Evolutionary conservation across 2,888 invertebrate species (phyloP).

Genomic region (Xanthia togata): DNA sequence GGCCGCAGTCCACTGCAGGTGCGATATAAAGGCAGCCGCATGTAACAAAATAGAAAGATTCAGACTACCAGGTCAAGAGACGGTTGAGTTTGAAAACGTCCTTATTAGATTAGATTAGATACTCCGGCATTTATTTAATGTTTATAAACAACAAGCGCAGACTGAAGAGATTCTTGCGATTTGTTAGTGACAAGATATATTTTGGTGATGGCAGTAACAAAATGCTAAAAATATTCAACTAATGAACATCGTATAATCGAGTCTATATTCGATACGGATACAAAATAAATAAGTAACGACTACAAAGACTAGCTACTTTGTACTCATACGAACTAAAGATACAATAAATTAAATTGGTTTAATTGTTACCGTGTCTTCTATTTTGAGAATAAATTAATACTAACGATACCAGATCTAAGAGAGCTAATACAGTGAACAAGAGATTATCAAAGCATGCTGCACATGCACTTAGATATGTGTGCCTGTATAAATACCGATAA

Average conservation of each 20-base stretch:
- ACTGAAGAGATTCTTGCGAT: slow-evolving; percentile 62
- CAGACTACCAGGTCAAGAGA: slow-evolving; percentile 75
- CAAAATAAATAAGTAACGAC: slow-evolving; percentile 68
- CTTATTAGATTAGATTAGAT: slow-evolving; percentile 38
- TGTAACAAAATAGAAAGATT: slow-evolving; percentile 90
- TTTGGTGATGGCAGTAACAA: slow-evolving; percentile 64
- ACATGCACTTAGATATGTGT: slow-evolving; percentile 82
- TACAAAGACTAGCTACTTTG: slow-evolving; percentile 87
- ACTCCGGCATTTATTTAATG: slow-evolving; percentile 45
- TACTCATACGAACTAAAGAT: slow-evolving; percentile 77
- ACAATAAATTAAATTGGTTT: slow-evolving; percentile 65
- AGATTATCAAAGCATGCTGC: slow-evolving; percentile 83
- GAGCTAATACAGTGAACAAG: slow-evolving; percentile 73
- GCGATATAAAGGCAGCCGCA: slow-evolving; percentile 91
- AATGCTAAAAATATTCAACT: slow-evolving; percentile 62
- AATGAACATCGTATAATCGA: slow-evolving; percentile 48
- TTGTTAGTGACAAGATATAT: slow-evolving; percentile 72
- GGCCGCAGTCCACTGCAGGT: slow-evolving; percentile 92
- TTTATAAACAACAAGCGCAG: slow-evolving; percentile 62
- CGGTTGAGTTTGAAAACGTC: slow-evolving; percentile 38
- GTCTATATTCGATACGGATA: slow-evolving; percentile 40
- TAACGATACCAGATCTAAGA: slow-evolving; percentile 76
- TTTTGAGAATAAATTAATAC: slow-evolving; percentile 58
- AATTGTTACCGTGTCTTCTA: slow-evolving; percentile 65
- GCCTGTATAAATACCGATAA: slow-evolving; percentile 75